Evolutionary conservation across 1,140 invertebrate species (phyloP), one percentile per base, ranked within the genome.

Genomic region (Cydia amplana): DNA sequence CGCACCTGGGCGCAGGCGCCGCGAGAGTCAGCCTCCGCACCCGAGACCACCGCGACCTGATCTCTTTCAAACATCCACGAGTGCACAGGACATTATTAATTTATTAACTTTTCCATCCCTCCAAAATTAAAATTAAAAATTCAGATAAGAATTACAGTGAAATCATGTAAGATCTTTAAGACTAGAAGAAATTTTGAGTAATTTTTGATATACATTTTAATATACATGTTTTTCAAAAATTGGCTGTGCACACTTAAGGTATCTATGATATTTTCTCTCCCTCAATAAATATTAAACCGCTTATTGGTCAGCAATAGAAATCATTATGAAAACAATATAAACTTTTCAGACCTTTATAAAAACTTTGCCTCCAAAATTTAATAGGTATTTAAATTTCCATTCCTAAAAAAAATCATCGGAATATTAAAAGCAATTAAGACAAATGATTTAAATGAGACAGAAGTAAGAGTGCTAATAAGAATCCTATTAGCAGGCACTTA

Each of bases 1-100:
- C 82, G 82, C 89, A 92, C 91, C 91, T 92, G 90, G 89, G 91
- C 91, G 91, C 91, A 82, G 90, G 91, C 91, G 91, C 83, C 86
- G 82, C 87, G 84, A 84, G 82, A 79, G 86, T 88, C 88, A 87
- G 90, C 91, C 91, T 90, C 91, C 87, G 84, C 43, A 67, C 73
- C 43, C 25, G 20, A 72, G 79, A 76, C 79, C 77, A 77, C 70
- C 81, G n/a, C 16, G 32, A 18, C 65, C 65, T 70, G 65, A 70
- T 70, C 65, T 70, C 65, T 40, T 40, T 20, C 65, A 70, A 70
- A 70, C 65, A 70, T 70, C 32, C 65, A 36, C 65, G 5, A 67
- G 12, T 32, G 23, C 20, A 32, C 65, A 70, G n/a, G 32, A 18
- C 65, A 40, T 70, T 70, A 70, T 70, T 70, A 40, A 60, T 20